Conservation (phyloP, 1,140 invertebrate species). For the Cherax quadricarinatus region DNA sequence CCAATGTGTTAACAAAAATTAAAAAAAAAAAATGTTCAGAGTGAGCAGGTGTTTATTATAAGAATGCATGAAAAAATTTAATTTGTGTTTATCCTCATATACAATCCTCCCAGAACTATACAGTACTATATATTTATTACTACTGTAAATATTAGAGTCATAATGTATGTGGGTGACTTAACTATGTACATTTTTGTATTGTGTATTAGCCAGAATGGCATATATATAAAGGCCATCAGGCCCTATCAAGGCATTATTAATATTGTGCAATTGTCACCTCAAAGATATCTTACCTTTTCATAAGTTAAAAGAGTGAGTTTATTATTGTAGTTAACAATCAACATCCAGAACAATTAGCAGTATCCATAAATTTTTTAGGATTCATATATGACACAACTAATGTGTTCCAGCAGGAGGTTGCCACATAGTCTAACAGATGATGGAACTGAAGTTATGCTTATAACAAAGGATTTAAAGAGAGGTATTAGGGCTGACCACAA, state of each 20-base stretch:
- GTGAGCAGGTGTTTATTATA: not conserved
- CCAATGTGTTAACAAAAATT: too few species aligned
- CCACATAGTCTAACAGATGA: slow-evolving; percentile 21
- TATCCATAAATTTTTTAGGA: too few species aligned
- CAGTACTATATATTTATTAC: not conserved
- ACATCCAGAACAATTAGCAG: too few species aligned
- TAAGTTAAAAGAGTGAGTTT: not conserved
- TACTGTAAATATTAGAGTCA: too few species aligned
- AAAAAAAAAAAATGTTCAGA: not conserved
- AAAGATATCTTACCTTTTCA: too few species aligned
- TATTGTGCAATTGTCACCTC: too few species aligned
- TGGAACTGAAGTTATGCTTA: slow-evolving; percentile 30
- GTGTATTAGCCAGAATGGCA: too few species aligned
- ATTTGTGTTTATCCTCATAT: not conserved
- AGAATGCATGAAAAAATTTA: not conserved
- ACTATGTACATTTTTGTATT: too few species aligned
- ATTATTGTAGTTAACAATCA: not conserved
- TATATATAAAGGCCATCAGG: too few species aligned
- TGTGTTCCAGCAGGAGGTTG: not conserved
- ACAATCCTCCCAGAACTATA: too few species aligned
- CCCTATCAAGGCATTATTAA: too few species aligned
- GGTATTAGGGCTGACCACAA: not conserved
- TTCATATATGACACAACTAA: not conserved
- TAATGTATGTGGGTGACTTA: too few species aligned
- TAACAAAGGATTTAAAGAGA: slow-evolving; percentile 4